Evolutionary conservation across 2,797 vertebrate genomes (phyloP).

Genomic region (Lepus oiostolus): DNA sequence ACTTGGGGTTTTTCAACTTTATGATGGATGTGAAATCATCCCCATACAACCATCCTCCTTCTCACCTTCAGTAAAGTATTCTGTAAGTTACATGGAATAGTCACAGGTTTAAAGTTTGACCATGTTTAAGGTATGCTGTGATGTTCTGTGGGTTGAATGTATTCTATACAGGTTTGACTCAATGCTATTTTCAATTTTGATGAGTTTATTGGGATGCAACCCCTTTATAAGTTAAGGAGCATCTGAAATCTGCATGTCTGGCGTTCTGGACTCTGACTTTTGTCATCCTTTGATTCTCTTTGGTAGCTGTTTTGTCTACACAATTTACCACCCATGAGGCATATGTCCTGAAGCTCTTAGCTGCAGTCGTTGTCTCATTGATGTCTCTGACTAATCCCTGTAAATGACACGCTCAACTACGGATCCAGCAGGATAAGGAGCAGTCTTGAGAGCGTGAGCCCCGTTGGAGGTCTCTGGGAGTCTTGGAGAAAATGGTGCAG

Average conservation of each 20-base stretch:
- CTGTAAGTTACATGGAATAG: no score
- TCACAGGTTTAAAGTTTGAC: no score
- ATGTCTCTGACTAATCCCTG: slow-evolving; percentile 1
- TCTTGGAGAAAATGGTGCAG: background rate
- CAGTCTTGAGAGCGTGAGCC: background rate
- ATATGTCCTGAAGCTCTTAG: background rate
- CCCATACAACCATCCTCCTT: no score
- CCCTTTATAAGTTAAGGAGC: no score
- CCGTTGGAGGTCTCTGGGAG: background rate
- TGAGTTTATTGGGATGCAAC: no score
- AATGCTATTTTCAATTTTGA: no score
- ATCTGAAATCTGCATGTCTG: slow-evolving; percentile 22
- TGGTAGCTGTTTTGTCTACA: slow-evolving; percentile 11
- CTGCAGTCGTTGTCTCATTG: slow-evolving; percentile 26
- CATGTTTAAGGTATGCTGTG: no score
- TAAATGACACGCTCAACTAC: background rate
- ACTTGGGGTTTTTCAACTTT: no score
- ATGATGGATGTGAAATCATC: no score
- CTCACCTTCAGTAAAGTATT: no score
- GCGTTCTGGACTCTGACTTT: background rate
- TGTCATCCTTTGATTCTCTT: background rate
- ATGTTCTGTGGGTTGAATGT: no score
- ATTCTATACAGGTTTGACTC: no score
- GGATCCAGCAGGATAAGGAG: background rate
- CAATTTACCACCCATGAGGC: background rate